These are phyloP conservation scores for Limonius californicus DNA, from an alignment of 1,140 invertebrate species.

Conservation along the genomic window DNA sequence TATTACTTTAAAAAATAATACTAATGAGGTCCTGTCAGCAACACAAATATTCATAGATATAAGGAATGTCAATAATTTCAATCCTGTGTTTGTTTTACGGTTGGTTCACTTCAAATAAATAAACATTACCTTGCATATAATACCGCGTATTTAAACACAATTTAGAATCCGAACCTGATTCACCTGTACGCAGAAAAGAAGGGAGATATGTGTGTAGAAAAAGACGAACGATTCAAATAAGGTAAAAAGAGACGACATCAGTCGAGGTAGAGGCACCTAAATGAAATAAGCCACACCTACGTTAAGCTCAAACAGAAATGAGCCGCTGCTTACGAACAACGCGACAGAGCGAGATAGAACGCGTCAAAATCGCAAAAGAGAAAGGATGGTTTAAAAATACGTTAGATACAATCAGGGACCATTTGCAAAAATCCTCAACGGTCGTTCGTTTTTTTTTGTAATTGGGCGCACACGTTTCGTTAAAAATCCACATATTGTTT, in stretches of 20 bases:
- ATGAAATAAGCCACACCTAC: neutral
- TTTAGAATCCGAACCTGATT: neutral
- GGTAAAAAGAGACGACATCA: neutral
- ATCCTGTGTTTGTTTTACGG: too few species aligned
- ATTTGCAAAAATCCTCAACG: neutral
- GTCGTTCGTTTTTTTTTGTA: too few species aligned
- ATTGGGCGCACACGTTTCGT: too few species aligned
- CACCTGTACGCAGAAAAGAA: neutral
- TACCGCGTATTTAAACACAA: too few species aligned
- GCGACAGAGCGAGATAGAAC: neutral
- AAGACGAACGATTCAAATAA: neutral
- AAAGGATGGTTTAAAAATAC: neutral
- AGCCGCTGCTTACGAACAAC: neutral
- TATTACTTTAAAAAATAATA: too few species aligned
- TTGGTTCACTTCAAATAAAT: neutral
- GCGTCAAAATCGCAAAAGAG: neutral
- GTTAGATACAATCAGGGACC: neutral
- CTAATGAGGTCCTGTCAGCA: too few species aligned
- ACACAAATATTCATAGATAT: too few species aligned
- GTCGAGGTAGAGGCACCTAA: neutral
- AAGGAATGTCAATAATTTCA: too few species aligned
- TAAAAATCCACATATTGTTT: neutral
- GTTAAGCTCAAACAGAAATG: neutral
- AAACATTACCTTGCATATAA: constrained; percentile 1
- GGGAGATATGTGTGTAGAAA: neutral